Percentiles rank a stretch among this genome's conserved stretches.
Conservation (phyloP, 2,888 invertebrate species). For the Euphydryas editha region DNA sequence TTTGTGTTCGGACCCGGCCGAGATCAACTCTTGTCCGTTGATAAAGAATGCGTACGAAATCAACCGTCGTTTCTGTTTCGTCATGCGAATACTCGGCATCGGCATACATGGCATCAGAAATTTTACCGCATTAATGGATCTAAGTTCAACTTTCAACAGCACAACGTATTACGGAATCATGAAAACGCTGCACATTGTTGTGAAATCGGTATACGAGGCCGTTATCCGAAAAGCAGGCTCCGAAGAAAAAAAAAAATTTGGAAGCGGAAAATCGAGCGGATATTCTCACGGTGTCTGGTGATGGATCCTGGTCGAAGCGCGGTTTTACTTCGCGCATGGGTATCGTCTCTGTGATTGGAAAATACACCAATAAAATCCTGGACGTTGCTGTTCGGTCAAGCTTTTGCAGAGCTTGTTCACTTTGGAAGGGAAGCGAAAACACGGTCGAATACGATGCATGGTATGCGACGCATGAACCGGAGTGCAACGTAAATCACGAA, state of each 20-base stretch:
- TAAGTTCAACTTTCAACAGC: slow-evolving; percentile 11
- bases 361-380: too few relatives aligned
- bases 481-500: not conserved
- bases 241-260: not conserved
- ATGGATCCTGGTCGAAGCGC: too few relatives aligned
- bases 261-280: not conserved
- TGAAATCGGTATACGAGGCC: not conserved
- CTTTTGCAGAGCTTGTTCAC: too few relatives aligned
- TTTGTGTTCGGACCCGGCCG: slow-evolving; percentile 11
- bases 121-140: slow-evolving; percentile 21
- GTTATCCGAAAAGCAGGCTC: not conserved
- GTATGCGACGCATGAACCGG: too few relatives aligned
- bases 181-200: not conserved
- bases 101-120: slow-evolving; percentile 24
- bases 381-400: too few relatives aligned
- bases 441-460: not conserved
- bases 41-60: slow-evolving; percentile 20
- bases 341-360: too few relatives aligned
- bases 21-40: slow-evolving; percentile 17
- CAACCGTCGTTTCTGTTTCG: slow-evolving; percentile 21
- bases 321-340: too few relatives aligned
- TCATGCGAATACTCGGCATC: slow-evolving; percentile 20
- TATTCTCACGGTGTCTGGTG: too few relatives aligned
- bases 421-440: not conserved
- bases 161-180: not conserved